Base-by-base conservation (phyloP, 2,113 vertebrate species). In the Ceyx margarethae region DNA sequence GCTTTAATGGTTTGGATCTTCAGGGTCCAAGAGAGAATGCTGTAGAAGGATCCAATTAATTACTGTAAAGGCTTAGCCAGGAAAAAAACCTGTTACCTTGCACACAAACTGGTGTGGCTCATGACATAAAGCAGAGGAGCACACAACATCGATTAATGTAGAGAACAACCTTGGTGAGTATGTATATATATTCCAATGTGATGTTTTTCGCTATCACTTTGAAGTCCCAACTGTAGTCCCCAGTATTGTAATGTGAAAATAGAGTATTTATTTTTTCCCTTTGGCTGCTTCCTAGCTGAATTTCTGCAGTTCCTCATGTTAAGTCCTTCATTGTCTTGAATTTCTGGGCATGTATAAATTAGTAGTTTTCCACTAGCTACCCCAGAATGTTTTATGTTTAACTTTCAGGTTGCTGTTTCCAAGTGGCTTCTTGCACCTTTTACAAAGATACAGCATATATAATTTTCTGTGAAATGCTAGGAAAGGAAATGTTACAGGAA, bases 151-250 rank as follows among this genome's bases (percentile, higher is more conserved):
- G 4, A 8, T 64, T 19, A 74, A 67, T 37, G 23, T 43, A 57
- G 37, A 46, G 35, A 20, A 42, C 46, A 79, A 5, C 13, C 57
- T 53, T 72, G 54, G 20, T 0, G 0, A 72, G 29, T 0, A 0
- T 67, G 29, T 82, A 57, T 81, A 72, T 53, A 18, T 18, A 43
- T 68, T 68, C 43, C 48, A 33, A 0, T 72, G 13, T 56, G 37
- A 29, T 42, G n/a, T 40, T 76, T 60, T 50, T 81, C 42, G 76
- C 13, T 6, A 2, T 43, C 6, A 2, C 40, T 77, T 62, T 74
- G n/a, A 50, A 89, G 42, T 58, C 29, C 8, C 9, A 65, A 28
- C 17, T 56, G 56, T 1, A 2, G 37, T 37, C 37, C 37, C 37
- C 37, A 37, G 37, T 46, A 11, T 29, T 0, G 0, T 54, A 31